phyloP scores from a whole-genome alignment of 2,888 invertebrate species.

The Apodemia duryi region DNA sequence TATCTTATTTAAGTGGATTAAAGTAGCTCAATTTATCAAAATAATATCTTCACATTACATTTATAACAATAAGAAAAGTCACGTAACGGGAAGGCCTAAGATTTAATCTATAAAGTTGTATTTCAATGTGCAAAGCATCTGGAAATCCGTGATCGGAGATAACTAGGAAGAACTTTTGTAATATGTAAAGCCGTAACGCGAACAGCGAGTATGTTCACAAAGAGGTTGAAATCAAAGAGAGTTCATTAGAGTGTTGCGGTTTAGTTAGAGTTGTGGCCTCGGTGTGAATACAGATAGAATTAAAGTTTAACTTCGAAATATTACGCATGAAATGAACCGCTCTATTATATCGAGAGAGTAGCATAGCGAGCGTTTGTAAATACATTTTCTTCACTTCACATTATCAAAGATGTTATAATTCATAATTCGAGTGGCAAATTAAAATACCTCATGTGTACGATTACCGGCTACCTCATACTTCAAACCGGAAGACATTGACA shows the following conservation, averaged over 20 bases:
- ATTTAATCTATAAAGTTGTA: constrained; percentile 12
- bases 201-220: constrained; percentile 28
- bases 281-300: constrained; percentile 41
- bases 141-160: constrained; percentile 17
- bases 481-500: too few relatives aligned
- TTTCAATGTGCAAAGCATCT: constrained; percentile 8
- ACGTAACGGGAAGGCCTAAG: not conserved
- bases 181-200: constrained; percentile 18
- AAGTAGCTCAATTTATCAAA: not conserved
- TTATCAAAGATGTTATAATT: too few relatives aligned
- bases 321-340: constrained; percentile 18
- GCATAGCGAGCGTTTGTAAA: not conserved
- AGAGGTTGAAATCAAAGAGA: constrained; percentile 44
- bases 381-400: too few relatives aligned
- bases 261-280: constrained; percentile 33
- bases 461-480: too few relatives aligned
- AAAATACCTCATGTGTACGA: too few relatives aligned
- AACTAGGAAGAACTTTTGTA: constrained; percentile 20
- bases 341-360: not conserved
- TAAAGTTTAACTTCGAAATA: constrained; percentile 38
- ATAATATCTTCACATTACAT: not conserved
- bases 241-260: constrained; percentile 42
- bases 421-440: too few relatives aligned
- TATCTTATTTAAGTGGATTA: too few relatives aligned
- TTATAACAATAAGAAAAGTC: not conserved